phyloP scores from a whole-genome alignment of 2,888 invertebrate genomes.

The Argyresthia goedartella region DNA sequence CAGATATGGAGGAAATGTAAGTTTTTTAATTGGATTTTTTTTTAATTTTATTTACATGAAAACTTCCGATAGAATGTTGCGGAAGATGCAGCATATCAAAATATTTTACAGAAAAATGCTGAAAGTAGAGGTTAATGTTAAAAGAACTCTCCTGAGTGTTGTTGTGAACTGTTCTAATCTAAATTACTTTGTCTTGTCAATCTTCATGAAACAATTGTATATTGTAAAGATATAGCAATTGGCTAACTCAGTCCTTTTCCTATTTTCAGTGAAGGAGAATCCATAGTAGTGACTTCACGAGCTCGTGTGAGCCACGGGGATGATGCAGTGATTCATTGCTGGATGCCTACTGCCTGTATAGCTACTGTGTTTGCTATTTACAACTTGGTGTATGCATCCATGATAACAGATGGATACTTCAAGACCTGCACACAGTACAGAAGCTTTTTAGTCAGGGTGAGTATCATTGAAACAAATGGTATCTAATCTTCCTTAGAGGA shows the following conservation, averaged over 20 bases:
- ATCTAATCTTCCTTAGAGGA: too few relatives aligned
- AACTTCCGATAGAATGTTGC: too few relatives aligned
- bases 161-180: too few relatives aligned
- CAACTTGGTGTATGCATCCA: conserved; percentile 76
- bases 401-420: conserved; percentile 80
- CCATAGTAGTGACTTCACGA: conserved; percentile 74
- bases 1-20: conserved; percentile 63
- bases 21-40: conserved; percentile 14
- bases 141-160: too few relatives aligned
- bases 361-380: conserved; percentile 75
- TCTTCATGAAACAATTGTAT: too few relatives aligned
- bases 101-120: too few relatives aligned
- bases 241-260: too few relatives aligned
- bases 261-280: conserved; percentile 74
- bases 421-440: conserved; percentile 84
- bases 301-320: conserved; percentile 70
- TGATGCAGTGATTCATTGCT: conserved; percentile 74
- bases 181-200: too few relatives aligned
- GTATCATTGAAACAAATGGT: conserved; percentile 4
- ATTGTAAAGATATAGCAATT: too few relatives aligned
- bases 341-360: conserved; percentile 76
- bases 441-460: conserved; percentile 73
- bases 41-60: background rate
- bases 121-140: too few relatives aligned
- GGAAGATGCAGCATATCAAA: too few relatives aligned